phyloP scores from a whole-genome alignment of 2,888 invertebrate genomes.

The Ellobium chinense region DNA sequence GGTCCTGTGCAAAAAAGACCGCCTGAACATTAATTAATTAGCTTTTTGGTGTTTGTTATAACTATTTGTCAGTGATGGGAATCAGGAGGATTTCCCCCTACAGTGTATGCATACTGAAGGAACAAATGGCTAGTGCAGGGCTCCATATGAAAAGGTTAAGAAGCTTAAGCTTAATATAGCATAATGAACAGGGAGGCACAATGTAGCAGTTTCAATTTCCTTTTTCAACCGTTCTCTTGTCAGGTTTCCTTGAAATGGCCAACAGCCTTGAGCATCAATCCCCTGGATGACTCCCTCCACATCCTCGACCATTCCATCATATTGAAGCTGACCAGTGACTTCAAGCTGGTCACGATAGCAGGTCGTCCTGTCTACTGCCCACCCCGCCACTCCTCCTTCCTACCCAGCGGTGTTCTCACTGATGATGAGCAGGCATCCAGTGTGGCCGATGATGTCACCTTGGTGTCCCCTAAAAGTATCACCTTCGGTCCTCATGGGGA shows the following conservation, averaged over 20 bases:
- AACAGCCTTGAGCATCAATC: constrained; percentile 95
- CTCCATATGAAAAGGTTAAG: no score
- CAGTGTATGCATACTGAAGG: no score
- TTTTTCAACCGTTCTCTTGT: no score
- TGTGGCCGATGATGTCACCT: constrained; percentile 90
- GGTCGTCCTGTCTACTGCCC: constrained; percentile 97
- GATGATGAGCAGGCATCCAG: constrained; percentile 73
- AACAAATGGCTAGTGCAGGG: no score
- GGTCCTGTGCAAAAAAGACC: no score
- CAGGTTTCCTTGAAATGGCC: constrained; percentile 97
- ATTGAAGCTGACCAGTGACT: constrained; percentile 92
- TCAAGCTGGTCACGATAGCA: constrained; percentile 91
- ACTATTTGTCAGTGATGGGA: no score
- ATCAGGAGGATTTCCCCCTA: no score
- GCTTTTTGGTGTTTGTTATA: no score
- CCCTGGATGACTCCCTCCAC: constrained; percentile 94
- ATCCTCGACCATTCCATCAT: constrained; percentile 95
- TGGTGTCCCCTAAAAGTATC: constrained; percentile 93
- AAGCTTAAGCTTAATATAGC: no score
- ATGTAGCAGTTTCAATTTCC: no score
- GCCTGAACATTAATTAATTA: no score
- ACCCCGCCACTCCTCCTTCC: constrained; percentile 83
- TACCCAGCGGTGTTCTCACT: constrained; percentile 67
- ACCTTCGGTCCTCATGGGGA: constrained; percentile 95
- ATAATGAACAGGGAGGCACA: no score